phyloP scores from a whole-genome alignment of 2,113 vertebrate species.

The Rhinichthys klamathensis region DNA sequence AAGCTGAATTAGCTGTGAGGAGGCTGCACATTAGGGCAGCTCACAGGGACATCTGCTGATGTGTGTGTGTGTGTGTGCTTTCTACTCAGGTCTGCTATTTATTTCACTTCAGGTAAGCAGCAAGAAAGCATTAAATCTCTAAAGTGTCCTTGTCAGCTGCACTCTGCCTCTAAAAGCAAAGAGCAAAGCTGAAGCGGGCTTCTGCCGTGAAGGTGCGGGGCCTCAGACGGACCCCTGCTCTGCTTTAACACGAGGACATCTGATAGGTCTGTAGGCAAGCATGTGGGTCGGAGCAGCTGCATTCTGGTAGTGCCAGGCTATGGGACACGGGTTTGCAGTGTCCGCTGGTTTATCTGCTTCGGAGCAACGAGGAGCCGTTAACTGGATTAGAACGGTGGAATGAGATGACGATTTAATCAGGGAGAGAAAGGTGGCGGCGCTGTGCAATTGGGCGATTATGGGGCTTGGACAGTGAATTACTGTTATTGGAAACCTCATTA shows the following conservation, averaged over 20 bases:
- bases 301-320: neutral
- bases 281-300: neutral
- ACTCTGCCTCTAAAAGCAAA: neutral
- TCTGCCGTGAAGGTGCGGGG: neutral
- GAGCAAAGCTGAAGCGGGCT: neutral
- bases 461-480: neutral
- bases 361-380: conserved; percentile 35
- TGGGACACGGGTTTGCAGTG: conserved; percentile 15
- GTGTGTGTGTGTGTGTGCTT: conserved; percentile 8
- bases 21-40: conserved; percentile 24
- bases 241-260: neutral
- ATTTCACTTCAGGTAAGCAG: conserved; percentile 12
- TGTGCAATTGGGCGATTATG: conserved; percentile 3
- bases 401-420: conserved; percentile 56
- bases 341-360: conserved; percentile 37
- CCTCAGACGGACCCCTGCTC: neutral
- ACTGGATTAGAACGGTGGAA: conserved; percentile 46
- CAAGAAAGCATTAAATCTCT: conserved; percentile 4
- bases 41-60: conserved; percentile 30
- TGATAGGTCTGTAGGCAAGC: neutral
- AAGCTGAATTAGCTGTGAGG: conserved; percentile 31
- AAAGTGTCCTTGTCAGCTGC: neutral
- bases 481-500: too few species aligned
- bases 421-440: conserved; percentile 23
- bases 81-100: neutral